Base-by-base conservation (phyloP, 1,140 invertebrate species). In the Triops longicaudatus region DNA sequence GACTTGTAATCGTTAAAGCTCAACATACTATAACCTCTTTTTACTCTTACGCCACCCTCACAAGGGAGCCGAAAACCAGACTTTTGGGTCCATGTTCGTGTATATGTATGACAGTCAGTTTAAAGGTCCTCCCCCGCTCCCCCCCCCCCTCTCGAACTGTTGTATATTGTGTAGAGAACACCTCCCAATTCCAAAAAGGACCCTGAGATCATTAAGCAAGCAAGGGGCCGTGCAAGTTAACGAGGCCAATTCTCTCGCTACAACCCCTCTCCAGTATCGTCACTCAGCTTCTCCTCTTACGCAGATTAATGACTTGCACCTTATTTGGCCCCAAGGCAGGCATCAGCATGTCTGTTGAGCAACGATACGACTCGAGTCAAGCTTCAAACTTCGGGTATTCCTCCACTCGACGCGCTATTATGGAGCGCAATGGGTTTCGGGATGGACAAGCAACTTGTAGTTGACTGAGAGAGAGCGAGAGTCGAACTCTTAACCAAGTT, bases 261-360 rank as follows among this genome's bases (percentile, higher is more conserved):
- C 50, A 63, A 63, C 50, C 50, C 50, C 50, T 63, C 50, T 22
- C 31, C 50, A 63, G 50, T 63, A 22, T 22, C 50, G 50, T 63
- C 50, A 63, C 50, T 63, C 50, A 63, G 50, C 50, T 63, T 63
- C 50, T 63, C 50, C 50, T 63, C 50, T 63, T 63, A 63, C 50
- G 50, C 50, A 63, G 50, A 63, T 63, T 63, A 63, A 63, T 63
- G 50, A 63, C 50, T 63, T 63, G 50, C 50, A 63, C 50, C 9
- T 63, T 63, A 63, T 63, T 63, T 63, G 50, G 22, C 50, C 50
- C 22, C 17, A 22, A 63, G 50, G 50, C 50, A 63, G 31, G 50
- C 50, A 63, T 63, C 50, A 63, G 50, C 50, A 63, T 63, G 50
- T 63, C 50, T 63, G 50, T 22, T 63, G 50, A 63, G 50, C 50